phyloP scores from a whole-genome alignment of 2,888 invertebrate species.

The Schizaphis graminum region DNA sequence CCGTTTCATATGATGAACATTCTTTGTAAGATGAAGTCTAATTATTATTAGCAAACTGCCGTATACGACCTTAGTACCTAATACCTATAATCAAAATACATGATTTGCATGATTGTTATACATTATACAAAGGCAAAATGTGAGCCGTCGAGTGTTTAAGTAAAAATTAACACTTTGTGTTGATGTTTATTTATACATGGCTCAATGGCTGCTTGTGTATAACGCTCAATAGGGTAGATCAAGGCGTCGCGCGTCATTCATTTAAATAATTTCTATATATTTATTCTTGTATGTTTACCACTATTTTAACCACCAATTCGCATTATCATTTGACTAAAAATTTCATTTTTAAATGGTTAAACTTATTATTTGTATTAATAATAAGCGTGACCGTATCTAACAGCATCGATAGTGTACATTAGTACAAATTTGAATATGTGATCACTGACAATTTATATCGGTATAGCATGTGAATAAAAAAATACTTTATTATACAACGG shows the following conservation, averaged over 20 bases:
- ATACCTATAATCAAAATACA: not conserved
- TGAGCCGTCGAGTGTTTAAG: not conserved
- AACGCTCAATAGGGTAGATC: not conserved
- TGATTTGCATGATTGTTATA: not conserved
- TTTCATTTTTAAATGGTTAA: not conserved
- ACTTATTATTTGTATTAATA: not conserved
- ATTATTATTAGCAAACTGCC: not conserved
- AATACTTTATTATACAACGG: not conserved
- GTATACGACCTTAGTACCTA: not conserved
- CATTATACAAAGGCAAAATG: not conserved
- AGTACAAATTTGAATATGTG: not conserved
- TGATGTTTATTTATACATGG: not conserved
- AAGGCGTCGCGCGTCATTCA: not conserved
- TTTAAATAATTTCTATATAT: not conserved
- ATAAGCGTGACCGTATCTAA: no score
- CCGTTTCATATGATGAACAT: not conserved
- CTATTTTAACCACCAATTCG: not conserved
- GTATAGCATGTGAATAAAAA: not conserved
- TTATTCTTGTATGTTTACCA: not conserved
- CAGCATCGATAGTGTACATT: not conserved
- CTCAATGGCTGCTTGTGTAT: not conserved
- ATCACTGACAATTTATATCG: not conserved
- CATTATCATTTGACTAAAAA: not conserved
- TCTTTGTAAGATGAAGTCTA: not conserved
- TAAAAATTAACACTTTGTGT: not conserved